Conservation (phyloP, 2,888 invertebrate species). For the Melipona bicolor region DNA sequence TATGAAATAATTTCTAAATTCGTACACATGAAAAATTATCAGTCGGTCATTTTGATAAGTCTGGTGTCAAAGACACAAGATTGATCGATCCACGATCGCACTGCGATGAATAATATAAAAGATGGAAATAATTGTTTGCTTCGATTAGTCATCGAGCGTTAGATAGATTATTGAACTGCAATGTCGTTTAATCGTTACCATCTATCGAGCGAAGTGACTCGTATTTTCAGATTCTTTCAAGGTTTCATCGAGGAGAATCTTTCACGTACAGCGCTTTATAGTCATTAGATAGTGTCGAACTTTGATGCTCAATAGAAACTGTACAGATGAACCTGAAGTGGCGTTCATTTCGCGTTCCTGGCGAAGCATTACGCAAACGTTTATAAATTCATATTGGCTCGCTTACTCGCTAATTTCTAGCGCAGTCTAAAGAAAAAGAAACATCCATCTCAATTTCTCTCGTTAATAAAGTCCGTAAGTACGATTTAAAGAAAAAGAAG, state of each 20-base stretch:
- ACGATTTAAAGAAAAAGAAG: not conserved
- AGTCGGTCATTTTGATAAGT: too few relatives aligned
- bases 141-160: conserved; percentile 13
- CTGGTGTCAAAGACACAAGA: not conserved
- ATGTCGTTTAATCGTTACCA: conserved; percentile 12
- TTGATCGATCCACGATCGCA: not conserved
- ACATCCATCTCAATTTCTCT: too few relatives aligned
- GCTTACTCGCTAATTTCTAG: not conserved
- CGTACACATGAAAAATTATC: too few relatives aligned
- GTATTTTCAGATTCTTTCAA: conserved; percentile 25
- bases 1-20: too few relatives aligned
- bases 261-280: conserved; percentile 29
- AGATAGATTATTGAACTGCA: conserved; percentile 20
- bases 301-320: conserved; percentile 31
- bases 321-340: not conserved
- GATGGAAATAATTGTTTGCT: conserved; percentile 32
- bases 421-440: too few relatives aligned
- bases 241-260: conserved; percentile 26
- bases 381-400: not conserved
- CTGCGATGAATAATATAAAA: not conserved
- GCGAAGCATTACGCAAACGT: not conserved
- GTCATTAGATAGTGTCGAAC: conserved; percentile 23
- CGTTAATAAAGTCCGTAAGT: too few relatives aligned
- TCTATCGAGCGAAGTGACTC: not conserved
- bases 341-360: not conserved